phyloP scores from a whole-genome alignment of 2,888 invertebrate genomes.

The Drosophila mayaguana region DNA sequence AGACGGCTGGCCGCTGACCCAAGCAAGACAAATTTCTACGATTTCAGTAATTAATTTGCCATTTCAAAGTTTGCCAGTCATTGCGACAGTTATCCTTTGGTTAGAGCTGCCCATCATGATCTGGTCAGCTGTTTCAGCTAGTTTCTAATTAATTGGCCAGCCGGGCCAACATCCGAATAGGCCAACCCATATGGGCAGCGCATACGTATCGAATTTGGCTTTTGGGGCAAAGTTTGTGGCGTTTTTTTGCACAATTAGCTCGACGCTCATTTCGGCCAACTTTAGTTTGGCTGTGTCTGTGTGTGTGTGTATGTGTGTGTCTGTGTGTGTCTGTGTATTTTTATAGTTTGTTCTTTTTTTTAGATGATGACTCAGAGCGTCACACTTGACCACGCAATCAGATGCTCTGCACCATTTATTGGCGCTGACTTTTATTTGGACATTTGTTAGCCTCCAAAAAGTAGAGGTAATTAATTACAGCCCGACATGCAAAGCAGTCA shows the following conservation, averaged over 20 bases:
- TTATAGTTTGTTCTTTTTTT: not conserved
- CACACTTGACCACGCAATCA: constrained; percentile 19
- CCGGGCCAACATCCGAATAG: constrained; percentile 49
- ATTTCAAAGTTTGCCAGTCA: constrained; percentile 71
- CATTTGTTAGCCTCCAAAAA: constrained; percentile 59
- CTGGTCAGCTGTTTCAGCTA: constrained; percentile 45
- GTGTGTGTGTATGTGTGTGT: not conserved
- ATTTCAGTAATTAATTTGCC: constrained; percentile 80
- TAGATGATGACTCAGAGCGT: constrained; percentile 47
- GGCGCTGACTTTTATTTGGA: constrained; percentile 69
- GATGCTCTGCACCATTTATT: constrained; percentile 39
- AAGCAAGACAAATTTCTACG: constrained; percentile 73
- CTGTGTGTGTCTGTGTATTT: not conserved
- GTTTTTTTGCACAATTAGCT: constrained; percentile 74
- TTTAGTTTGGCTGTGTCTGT: constrained; percentile 15
- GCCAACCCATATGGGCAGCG: constrained; percentile 60
- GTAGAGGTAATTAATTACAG: constrained; percentile 68
- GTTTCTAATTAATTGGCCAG: constrained; percentile 75
- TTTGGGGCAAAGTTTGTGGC: constrained; percentile 42
- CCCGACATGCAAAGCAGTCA: constrained; percentile 70
- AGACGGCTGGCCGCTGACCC: constrained; percentile 13
- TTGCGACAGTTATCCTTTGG: constrained; percentile 54
- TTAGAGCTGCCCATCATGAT: constrained; percentile 41
- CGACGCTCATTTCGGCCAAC: constrained; percentile 44
- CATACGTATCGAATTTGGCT: constrained; percentile 9